phyloP scores from a whole-genome alignment of 2,113 vertebrate species.

The Ascaphus truei region DNA sequence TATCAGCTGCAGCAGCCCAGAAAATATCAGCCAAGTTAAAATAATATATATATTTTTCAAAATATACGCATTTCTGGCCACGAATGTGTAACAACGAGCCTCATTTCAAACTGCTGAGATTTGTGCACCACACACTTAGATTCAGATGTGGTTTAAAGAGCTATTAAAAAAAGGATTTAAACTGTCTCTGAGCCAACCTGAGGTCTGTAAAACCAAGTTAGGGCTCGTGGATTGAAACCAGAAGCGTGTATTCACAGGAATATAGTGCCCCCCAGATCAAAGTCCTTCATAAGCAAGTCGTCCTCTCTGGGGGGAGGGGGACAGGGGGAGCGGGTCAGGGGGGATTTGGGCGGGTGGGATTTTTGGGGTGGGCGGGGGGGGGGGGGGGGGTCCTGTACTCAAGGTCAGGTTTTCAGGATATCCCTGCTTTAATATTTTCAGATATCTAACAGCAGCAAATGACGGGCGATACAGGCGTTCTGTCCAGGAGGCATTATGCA shows the following conservation, averaged over 20 bases:
- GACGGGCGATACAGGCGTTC: too few species aligned
- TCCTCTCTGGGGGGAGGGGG: too few species aligned
- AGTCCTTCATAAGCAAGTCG: not conserved
- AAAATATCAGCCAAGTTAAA: not conserved
- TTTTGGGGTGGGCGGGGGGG: too few species aligned
- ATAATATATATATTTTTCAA: constrained; percentile 37
- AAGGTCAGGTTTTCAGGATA: too few species aligned
- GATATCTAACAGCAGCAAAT: too few species aligned
- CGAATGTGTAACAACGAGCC: constrained; percentile 47
- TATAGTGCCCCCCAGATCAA: constrained; percentile 9
- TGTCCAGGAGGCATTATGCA: too few species aligned
- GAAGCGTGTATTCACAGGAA: not conserved
- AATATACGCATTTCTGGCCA: constrained; percentile 43
- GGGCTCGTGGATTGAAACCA: not conserved
- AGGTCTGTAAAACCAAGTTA: constrained; percentile 18
- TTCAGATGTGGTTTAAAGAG: constrained; percentile 44
- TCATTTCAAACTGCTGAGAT: constrained; percentile 28
- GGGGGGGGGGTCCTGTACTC: too few species aligned
- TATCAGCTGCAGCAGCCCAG: not conserved
- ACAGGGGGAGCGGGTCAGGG: too few species aligned
- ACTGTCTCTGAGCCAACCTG: constrained; percentile 28
- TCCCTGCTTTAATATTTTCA: too few species aligned
- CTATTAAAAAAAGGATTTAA: constrained; percentile 43
- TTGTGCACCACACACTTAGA: constrained; percentile 44
- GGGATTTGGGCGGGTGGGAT: too few species aligned